Base-by-base conservation (phyloP, 1,140 invertebrate species). In the Drosophila parvula region DNA sequence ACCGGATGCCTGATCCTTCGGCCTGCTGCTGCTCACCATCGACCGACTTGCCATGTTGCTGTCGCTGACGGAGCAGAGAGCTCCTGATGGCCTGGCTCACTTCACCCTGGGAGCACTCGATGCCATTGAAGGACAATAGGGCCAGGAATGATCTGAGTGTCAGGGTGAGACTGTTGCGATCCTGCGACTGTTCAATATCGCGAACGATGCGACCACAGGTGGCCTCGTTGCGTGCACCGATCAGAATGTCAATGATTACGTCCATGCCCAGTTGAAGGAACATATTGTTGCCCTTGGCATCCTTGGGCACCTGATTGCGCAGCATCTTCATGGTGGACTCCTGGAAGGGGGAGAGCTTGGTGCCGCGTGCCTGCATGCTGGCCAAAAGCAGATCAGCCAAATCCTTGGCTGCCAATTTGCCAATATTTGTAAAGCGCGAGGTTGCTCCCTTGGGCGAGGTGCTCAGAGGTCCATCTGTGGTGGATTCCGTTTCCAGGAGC, bases 371-470 rank as follows among this genome's bases (percentile, higher is more conserved):
- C 55, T 88, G 79, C 73, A 89, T 88, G 61, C 83, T 88, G 53
- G 83, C 84, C 60, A 78, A 11, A 0, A 88, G 83, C 5, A 88
- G 51, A 68, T 88, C 83, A n/a, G 83, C 83, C 27, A 88, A 44
- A 74, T 88, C 83, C 61, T 89, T 88, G 36, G 84, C 80, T 1
- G 84, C 83, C 77, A 88, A 38, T 4, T 73, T 63, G 12, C 83
- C 83, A 0, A 88, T 77, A 12, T 89, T 63, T 3, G 53, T 78
- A 5, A 57, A 44, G 0, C 57, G 53, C 5, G 59, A 30, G 4
- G 36, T 8, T 3, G 27, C 27, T 3, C 30, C 45, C 3, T 4
- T 27, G 0, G 53, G 1, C 0, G 41, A 6, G 2, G 43, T 58
- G 0, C 14, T n/a, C 0, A n/a, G n/a, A n/a, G 18, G 28, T 9